Evolutionary conservation across 2,113 vertebrate species (phyloP).

Genomic region (Nycticorax nycticorax): DNA sequence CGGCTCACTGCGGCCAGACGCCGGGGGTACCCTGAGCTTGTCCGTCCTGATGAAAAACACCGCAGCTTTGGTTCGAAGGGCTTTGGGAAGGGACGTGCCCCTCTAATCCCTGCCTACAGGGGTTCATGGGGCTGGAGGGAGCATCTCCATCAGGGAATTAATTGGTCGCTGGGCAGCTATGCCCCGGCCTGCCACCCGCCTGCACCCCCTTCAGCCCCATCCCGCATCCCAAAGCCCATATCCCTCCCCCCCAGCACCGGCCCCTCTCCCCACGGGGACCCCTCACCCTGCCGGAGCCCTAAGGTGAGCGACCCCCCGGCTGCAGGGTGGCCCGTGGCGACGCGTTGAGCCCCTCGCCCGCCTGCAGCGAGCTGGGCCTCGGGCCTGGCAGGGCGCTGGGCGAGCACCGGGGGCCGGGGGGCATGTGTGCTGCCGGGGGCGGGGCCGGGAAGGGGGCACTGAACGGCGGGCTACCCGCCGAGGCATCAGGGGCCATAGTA

Average conservation of each 20-base stretch:
- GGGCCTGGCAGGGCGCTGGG: accelerated
- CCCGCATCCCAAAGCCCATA: neutral
- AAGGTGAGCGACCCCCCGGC: accelerated
- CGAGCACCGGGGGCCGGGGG: neutral
- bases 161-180: accelerated
- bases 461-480: accelerated
- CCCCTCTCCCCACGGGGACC: neutral
- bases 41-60: neutral
- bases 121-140: accelerated
- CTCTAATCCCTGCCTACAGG: accelerated
- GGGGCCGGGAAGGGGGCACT: neutral
- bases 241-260: neutral
- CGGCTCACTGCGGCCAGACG: accelerated
- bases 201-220: too few species aligned
- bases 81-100: neutral
- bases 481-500: accelerated
- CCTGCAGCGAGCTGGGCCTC: accelerated
- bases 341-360: accelerated
- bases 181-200: neutral
- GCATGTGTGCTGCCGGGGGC: too few species aligned
- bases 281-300: neutral
- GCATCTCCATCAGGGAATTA: neutral
- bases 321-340: neutral
- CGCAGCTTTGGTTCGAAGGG: neutral
- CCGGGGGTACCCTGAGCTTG: neutral